Base-by-base conservation (phyloP, 2,888 invertebrate genomes). In the Cremastinae sp. region DNA sequence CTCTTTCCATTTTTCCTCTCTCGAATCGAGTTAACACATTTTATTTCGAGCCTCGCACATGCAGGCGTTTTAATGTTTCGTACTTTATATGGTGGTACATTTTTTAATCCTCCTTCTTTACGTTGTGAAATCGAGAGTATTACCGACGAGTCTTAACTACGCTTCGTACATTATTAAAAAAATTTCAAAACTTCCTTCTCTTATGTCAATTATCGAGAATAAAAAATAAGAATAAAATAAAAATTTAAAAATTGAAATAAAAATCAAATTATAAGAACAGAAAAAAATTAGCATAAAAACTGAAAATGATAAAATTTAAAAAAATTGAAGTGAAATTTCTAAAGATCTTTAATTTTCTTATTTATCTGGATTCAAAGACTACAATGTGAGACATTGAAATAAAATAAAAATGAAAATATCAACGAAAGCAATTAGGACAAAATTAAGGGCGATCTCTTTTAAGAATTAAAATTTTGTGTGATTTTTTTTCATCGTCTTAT, bases 1-100 rank as follows among this genome's bases (percentile, higher is more conserved):
- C n/a, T n/a, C 37, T 69, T 51, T 56, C 22, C 22, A 51, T 43
- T 41, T 16, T 53, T 28, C 14, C 0, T 28, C 28, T 59, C 45
- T 59, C 45, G 18, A 43, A 28, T 28, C 45, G 45, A 5, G 9
- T 22, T 22, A 8, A 55, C 14, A 64, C 49, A 45, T 47, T 61
- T 71, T 12, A 47, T 43, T 62, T 37, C 53, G 28, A 28, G 28
- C 28, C 28, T 28, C 2, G 56, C 77, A 77, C 74, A 74, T 74
- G 77, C 70, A 69, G 64, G 12, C 61, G 49, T 62, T 64, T 68
- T 41, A 9, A 74, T 58, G 20, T n/a, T 22, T 43, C 51, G 9
- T 28, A 16, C 37, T 49, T 0, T 45, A 61, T 55, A 56, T 45
- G 35, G 9, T 4, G 43, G 8, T 41, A 35, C 39, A 64, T 45